Percentiles rank a stretch among this genome's conserved stretches.
These are phyloP conservation scores for Danio kyathit DNA, from an alignment of 2,797 vertebrate genomes.

Conservation along the genomic window DNA sequence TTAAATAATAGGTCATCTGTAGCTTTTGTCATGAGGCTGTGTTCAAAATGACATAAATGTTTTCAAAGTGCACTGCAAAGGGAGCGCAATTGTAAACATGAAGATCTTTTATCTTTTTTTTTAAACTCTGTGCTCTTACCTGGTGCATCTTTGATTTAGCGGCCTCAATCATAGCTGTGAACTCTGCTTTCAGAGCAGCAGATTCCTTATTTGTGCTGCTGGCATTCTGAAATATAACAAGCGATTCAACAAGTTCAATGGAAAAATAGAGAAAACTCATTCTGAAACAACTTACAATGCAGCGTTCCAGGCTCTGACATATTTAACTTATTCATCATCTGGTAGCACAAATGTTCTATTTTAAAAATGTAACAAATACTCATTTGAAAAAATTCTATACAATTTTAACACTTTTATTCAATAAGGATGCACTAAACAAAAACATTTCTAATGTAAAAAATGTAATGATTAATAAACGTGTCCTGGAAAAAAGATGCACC, in stretches of 20 bases:
- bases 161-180: slow-evolving; percentile 87
- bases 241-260: slow-evolving; percentile 32
- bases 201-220: slow-evolving; percentile 87
- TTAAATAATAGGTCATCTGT: too few relatives aligned
- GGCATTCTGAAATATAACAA: slow-evolving; percentile 74
- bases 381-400: neutral
- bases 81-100: too few relatives aligned
- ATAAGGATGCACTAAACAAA: too few relatives aligned
- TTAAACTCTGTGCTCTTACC: slow-evolving; percentile 70
- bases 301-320: neutral
- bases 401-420: neutral
- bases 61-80: too few relatives aligned
- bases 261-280: neutral
- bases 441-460: too few relatives aligned
- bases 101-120: too few relatives aligned
- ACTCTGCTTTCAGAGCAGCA: slow-evolving; percentile 88
- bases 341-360: too few relatives aligned
- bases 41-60: too few relatives aligned
- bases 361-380: neutral
- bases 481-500: too few relatives aligned
- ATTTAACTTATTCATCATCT: neutral
- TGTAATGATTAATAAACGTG: too few relatives aligned
- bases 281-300: neutral
- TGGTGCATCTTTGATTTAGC: slow-evolving; percentile 97
- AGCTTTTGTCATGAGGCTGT: too few relatives aligned